Percentiles rank a stretch among this genome's conserved stretches.
These are phyloP conservation scores for Seira ritae DNA, from an alignment of 2,888 invertebrate species.

Conservation along the genomic window DNA sequence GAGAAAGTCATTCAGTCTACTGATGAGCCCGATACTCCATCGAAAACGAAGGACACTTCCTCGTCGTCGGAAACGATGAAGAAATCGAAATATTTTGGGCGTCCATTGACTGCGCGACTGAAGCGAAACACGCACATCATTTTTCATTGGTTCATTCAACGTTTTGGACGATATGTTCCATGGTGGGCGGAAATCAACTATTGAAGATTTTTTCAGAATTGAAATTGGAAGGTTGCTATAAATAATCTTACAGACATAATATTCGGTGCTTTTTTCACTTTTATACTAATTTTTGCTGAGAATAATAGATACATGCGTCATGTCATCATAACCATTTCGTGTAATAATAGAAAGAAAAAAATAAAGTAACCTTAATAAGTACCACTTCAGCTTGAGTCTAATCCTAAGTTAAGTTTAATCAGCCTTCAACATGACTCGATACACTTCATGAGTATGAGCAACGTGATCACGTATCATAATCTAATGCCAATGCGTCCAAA, in stretches of 20 bases:
- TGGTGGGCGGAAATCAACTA: slow-evolving; percentile 73
- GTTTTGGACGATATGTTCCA: slow-evolving; percentile 70
- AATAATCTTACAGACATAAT: no score
- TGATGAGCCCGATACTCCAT: background rate
- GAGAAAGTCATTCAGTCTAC: background rate
- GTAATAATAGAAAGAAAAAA: no score
- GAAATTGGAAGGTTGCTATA: no score
- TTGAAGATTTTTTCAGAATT: slow-evolving; percentile 19
- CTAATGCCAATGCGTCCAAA: no score
- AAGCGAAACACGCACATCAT: slow-evolving; percentile 68
- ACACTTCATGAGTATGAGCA: no score
- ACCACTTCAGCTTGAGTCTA: no score
- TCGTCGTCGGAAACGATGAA: background rate
- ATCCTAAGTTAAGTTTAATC: no score
- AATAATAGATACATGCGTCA: no score
- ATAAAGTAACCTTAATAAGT: no score
- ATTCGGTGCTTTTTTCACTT: background rate
- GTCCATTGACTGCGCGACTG: slow-evolving; percentile 63
- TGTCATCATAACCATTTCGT: no score
- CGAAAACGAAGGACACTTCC: slow-evolving; percentile 3
- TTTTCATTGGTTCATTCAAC: slow-evolving; percentile 71
- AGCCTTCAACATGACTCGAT: no score
- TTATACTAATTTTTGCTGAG: slow-evolving; percentile 20
- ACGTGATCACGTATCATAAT: no score
- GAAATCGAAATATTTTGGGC: slow-evolving; percentile 32